phyloP scores from a whole-genome alignment of 2,113 vertebrate species.

The Gadus chalcogrammus region DNA sequence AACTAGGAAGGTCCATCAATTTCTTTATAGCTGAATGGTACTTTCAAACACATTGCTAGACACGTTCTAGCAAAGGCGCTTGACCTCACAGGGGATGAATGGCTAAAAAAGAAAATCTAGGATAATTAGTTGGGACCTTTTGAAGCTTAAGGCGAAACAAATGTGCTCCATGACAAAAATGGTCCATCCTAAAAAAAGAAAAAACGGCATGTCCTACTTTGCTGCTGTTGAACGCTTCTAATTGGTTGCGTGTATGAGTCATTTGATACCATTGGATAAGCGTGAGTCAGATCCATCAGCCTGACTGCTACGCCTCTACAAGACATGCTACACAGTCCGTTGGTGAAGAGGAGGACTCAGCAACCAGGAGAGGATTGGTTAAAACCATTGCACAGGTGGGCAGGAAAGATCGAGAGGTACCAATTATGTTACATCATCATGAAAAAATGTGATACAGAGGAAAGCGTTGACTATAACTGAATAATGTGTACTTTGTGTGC shows the following conservation, averaged over 20 bases:
- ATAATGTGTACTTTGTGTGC: not conserved
- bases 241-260: too few species aligned
- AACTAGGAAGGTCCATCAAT: too few species aligned
- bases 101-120: slow-evolving; percentile 3
- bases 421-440: slow-evolving; percentile 3
- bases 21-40: too few species aligned
- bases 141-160: not conserved
- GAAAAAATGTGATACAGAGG: not conserved
- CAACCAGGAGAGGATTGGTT: not conserved
- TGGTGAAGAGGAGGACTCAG: not conserved
- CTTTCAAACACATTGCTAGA: too few species aligned
- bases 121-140: not conserved
- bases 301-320: not conserved
- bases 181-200: too few species aligned
- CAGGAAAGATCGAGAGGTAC: not conserved
- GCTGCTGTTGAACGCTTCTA: too few species aligned
- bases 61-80: not conserved
- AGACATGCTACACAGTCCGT: not conserved
- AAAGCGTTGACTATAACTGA: not conserved
- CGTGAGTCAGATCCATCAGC: not conserved
- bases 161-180: not conserved
- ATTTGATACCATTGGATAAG: not conserved
- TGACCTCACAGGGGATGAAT: not conserved
- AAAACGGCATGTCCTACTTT: too few species aligned
- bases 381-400: not conserved